Base-by-base conservation (phyloP, 2,113 vertebrate genomes). In the Cervus canadensis region DNA sequence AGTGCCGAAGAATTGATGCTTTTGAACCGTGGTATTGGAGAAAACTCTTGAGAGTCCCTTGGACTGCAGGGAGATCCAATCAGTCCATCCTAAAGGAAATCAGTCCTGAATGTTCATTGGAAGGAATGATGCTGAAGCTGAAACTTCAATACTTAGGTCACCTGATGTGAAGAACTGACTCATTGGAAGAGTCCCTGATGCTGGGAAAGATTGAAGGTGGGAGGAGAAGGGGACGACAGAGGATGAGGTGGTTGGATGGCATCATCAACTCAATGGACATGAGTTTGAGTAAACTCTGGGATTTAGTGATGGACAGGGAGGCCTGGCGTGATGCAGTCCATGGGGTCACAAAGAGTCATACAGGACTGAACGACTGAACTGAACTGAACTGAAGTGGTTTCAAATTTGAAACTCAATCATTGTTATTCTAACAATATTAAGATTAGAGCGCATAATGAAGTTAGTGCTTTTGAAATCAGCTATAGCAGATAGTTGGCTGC, bases 381-480 rank as follows among this genome's bases (percentile, higher is more conserved):
- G 33, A 67, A 10, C 33, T 67, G 64, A 71, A 71, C 17, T 36
- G 52, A 54, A 54, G 52, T 54, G 52, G 57, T 85, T 97, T 97
- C 64, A 93, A 7, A 89, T 92, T 59, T 6, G 62, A 89, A 89
- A 85, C 6, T 93, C 76, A 57, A 0, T 79, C 54, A 74, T 92
- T 91, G 17, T 89, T 94, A 50, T 52, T 74, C 28, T 64, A 90
- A 17, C 57, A 16, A 19, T 92, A 71, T 67, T 90, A 83, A 86
- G 43, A 78, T 67, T 82, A 87, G 48, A 57, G 40, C 45, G 12
- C 19, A 43, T 87, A 25, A 92, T 81, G 21, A 94, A 82, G 36
- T 45, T 23, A 94, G 91, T 91, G 28, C 33, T 82, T 97, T 87
- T 97, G 50, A 89, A 87, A 92, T 87, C 17, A 71, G 21, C 62